Base-by-base conservation (phyloP, 2,113 vertebrate species). In the Lathamus discolor region DNA sequence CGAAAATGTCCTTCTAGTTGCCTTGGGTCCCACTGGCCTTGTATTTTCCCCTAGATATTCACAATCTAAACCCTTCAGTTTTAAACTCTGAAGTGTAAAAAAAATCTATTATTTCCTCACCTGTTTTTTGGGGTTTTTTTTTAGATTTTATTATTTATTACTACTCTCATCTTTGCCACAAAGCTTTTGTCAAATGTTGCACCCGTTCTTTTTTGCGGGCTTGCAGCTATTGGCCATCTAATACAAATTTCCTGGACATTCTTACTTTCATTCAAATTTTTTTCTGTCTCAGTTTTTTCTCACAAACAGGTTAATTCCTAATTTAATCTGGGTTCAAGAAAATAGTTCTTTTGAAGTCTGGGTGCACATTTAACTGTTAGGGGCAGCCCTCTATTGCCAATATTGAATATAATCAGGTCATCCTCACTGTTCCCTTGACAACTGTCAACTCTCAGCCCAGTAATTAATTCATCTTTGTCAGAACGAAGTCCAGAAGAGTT, bases 381-480 rank as follows among this genome's bases (percentile, higher is more conserved):
- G 59, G 23, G 80, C 33, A 74, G 22, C 17, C 23, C 23, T 43
- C 27, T 92, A 5, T 86, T 93, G 64, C 24, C 77, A 37, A 66
- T 86, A 62, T 73, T 86, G 24, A 86, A 66, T 73, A 90, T 66
- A 86, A 82, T 52, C 74, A 84, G 77, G 52, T 92, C 43, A 84
- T 73, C 57, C 19, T 81, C 48, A 64, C 46, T 79, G 89, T 91
- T 92, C 49, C 57, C 73, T 84, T 74, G 66, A 88, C 88, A 93
- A 66, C 74, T 24, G 2, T 82, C 83, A 79, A 51, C 28, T 79
- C 69, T 78, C 52, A 85, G 77, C 20, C 57, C 44, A 92, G 28
- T 69, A 81, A 91, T 79, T 88, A 82, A 91, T 91, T 94, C 11
- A 70, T 77, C 67, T 91, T 88, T 89, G 48, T 93, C 86, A 93